A percentile compares a stretch with the other conserved stretches of the same genome.
Conservation (phyloP, 1,140 invertebrate species). For the Drosophila ananassae region DNA sequence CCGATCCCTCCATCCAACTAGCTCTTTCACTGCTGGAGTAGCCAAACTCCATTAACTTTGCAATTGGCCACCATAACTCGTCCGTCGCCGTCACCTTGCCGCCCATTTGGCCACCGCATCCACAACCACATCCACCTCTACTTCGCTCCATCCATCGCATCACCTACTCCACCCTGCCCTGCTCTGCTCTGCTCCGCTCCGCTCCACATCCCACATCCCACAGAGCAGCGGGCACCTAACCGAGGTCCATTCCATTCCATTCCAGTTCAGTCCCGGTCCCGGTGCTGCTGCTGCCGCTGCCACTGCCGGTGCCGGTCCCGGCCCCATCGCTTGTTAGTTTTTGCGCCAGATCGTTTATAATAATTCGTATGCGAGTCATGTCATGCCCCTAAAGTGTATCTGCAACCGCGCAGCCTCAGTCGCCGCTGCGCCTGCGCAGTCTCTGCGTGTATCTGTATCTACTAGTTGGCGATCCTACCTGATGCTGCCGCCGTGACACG, state of each 20-base stretch:
- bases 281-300: too few relatives aligned
- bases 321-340: conserved; percentile 77
- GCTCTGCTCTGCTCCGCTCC: not conserved
- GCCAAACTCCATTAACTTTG: conserved; percentile 83
- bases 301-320: conserved; percentile 5
- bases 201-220: conserved; percentile 15
- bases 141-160: not conserved
- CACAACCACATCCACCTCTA: conserved; percentile 26
- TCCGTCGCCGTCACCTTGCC: conserved; percentile 50
- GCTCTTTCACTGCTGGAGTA: conserved; percentile 72
- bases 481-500: conserved; percentile 33
- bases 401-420: conserved; percentile 68
- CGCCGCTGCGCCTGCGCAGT: conserved; percentile 10
- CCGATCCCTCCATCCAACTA: conserved; percentile 5
- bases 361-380: conserved; percentile 83
- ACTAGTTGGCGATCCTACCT: conserved; percentile 51
- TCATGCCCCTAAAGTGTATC: conserved; percentile 82
- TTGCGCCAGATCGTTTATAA: conserved; percentile 83
- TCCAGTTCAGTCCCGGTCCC: conserved; percentile 28
- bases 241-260: conserved; percentile 34
- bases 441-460: conserved; percentile 74
- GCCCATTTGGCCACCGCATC: conserved; percentile 41
- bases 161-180: conserved; percentile 13
- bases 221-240: conserved; percentile 9
- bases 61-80: conserved; percentile 82